Base-by-base conservation (phyloP, 64 coral and sea anemone species). In the Montipora cactus region DNA sequence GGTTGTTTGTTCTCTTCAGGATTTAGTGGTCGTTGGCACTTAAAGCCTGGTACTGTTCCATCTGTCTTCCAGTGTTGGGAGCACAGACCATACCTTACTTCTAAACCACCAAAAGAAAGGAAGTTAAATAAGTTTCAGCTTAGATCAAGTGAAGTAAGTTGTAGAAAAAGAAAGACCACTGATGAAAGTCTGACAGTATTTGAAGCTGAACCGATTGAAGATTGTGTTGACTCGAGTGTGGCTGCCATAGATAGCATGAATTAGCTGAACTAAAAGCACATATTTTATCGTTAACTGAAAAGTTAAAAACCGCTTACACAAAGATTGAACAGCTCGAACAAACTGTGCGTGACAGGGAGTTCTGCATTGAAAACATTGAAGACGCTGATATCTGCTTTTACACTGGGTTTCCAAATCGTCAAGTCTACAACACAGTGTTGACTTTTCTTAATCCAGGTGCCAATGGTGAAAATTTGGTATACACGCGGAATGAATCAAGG, bases 391-490 rank as follows among this genome's bases (percentile, higher is more conserved):
- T 91, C 12, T 23, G 7, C 11, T 91, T 91, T 37, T 37, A 37
- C 37, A 37, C 37, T 37, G 37, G 37, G 37, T 37, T 37, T 37
- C 0, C 37, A 37, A 37, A 37, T 37, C 37, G 37, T 37, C 37
- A 37, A 37, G 37, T 37, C 37, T 91, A 81, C 70, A 49, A 81
- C 49, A 47, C 44, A 69, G 77, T 91, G 44, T 68, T 91, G 49
- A 77, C 22, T 45, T 90, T 47, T 68, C 52, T 89, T 25, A 89
- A 89, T 53, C 71, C 74, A 21, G 87, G 87, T 49, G n/a, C 51
- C 14, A 89, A 90, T 80, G 76, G 88, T 79, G 88, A 90, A 76
- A 80, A 90, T 67, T 58, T 90, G 15, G 88, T 90, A 25, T 25
- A 90, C 51, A 66, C 78, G 3, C 51, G 75, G 4, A 61, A 58